These are phyloP conservation scores for Hemicordylus capensis DNA, from an alignment of 2,113 vertebrate species.

Conservation along the genomic window DNA sequence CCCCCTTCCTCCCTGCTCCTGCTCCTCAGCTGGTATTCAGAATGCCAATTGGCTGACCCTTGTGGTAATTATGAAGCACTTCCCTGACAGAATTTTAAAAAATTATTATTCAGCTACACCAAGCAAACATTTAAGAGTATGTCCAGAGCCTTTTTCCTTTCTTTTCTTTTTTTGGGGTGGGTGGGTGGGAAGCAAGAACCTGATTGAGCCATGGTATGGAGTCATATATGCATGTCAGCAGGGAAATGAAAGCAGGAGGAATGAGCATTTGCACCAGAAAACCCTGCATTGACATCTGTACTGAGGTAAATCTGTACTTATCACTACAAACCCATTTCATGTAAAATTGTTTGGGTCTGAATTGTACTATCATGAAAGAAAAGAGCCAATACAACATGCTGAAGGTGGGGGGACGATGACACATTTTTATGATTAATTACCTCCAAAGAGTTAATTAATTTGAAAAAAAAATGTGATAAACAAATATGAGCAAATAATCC, in stretches of 20 bases:
- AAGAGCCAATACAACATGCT: not conserved
- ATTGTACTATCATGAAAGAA: not conserved
- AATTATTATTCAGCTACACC: not conserved
- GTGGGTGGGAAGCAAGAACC: not conserved
- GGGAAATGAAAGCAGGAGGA: not conserved
- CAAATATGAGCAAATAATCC: not conserved
- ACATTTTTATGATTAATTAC: too few relatives aligned
- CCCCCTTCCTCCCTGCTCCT: too few relatives aligned
- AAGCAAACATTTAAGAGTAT: not conserved
- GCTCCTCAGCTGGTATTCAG: not conserved
- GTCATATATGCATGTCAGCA: not conserved
- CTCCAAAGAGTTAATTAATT: too few relatives aligned
- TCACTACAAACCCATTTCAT: not conserved
- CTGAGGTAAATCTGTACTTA: not conserved
- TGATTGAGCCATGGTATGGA: not conserved
- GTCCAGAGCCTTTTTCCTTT: not conserved
- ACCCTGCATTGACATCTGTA: not conserved
- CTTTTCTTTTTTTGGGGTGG: not conserved
- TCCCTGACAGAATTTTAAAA: too few relatives aligned
- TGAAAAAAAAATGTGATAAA: not conserved
- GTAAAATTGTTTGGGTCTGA: not conserved
- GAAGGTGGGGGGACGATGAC: too few relatives aligned
- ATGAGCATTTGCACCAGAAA: not conserved
- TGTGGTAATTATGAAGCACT: not conserved
- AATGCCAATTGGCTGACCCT: not conserved